phyloP scores from a whole-genome alignment of 2,113 vertebrate species.

The Ammodytes dubius region DNA sequence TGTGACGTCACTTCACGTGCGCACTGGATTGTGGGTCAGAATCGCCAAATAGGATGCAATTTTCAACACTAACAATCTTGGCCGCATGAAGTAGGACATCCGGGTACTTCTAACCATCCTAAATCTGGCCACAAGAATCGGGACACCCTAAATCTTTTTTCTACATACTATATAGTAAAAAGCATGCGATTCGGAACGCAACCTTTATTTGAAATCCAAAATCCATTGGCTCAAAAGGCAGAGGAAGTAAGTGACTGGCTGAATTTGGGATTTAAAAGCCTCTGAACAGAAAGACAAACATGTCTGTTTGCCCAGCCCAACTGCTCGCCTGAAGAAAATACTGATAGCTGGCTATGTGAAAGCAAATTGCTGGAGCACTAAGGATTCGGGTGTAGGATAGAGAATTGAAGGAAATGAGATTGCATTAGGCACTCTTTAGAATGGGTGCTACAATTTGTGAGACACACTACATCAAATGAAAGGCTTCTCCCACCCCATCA shows the following conservation, averaged over 20 bases:
- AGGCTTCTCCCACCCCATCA: conserved; percentile 16
- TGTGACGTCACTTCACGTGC: too few species aligned
- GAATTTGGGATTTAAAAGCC: conserved; percentile 15
- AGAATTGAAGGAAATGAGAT: conserved; percentile 41
- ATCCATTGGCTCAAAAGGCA: neutral
- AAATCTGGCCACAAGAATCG: too few species aligned
- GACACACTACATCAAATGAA: conserved; percentile 50
- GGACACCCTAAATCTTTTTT: too few species aligned
- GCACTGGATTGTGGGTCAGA: too few species aligned
- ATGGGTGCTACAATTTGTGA: conserved; percentile 26
- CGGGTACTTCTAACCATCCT: too few species aligned
- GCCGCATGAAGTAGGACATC: too few species aligned
- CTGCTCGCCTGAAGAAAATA: conserved; percentile 10
- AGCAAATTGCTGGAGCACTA: conserved; percentile 27
- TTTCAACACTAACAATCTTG: too few species aligned
- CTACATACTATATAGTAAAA: too few species aligned
- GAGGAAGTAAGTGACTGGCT: conserved; percentile 23
- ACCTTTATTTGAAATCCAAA: neutral
- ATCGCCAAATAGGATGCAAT: too few species aligned
- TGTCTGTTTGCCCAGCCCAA: neutral
- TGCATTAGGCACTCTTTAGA: conserved; percentile 30
- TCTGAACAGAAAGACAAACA: conserved; percentile 21
- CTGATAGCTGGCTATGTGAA: conserved; percentile 6
- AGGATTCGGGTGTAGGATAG: conserved; percentile 18
- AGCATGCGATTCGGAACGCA: too few species aligned